Percentiles rank a stretch among this genome's conserved stretches.
Conservation (phyloP, 2,888 invertebrate species). For the Galerucella nymphaeae region DNA sequence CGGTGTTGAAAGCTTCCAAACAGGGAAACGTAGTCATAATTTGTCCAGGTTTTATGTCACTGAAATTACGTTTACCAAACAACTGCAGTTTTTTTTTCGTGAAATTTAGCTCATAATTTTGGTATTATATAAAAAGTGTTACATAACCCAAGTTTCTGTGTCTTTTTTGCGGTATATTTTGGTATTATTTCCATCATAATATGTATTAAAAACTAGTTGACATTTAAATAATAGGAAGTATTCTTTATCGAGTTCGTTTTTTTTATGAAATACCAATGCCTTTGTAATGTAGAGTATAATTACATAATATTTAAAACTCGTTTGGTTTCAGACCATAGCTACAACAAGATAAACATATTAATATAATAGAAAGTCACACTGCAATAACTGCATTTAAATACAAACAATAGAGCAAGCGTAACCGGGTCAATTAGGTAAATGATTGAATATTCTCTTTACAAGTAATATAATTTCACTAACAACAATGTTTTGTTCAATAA, state of each 20-base stretch:
- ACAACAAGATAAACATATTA: constrained; percentile 11
- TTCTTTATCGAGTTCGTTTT: neutral
- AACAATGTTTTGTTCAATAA: neutral
- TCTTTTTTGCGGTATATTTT: neutral
- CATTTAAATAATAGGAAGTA: constrained; percentile 3
- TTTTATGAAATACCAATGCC: neutral
- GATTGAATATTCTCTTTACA: neutral
- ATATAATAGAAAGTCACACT: constrained; percentile 4
- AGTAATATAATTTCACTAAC: neutral
- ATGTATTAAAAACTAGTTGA: neutral
- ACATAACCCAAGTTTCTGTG: neutral
- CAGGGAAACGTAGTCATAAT: too few species aligned
- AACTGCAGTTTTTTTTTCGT: too few species aligned
- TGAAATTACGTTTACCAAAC: too few species aligned
- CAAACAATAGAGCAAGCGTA: constrained; percentile 1
- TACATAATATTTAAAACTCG: constrained; percentile 3
- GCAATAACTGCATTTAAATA: constrained; percentile 3
- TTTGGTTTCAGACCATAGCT: neutral
- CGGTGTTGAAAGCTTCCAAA: too few species aligned
- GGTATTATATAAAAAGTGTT: neutral
- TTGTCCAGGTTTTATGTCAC: too few species aligned
- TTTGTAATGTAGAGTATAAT: neutral
- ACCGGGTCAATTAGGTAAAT: constrained; percentile 4
- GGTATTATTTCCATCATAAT: neutral
- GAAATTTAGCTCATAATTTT: neutral